A percentile compares a stretch with the other conserved stretches of the same genome.
These are phyloP conservation scores for Myoxocephalus aenaeus DNA, from an alignment of 2,797 vertebrate genomes.

Conservation along the genomic window DNA sequence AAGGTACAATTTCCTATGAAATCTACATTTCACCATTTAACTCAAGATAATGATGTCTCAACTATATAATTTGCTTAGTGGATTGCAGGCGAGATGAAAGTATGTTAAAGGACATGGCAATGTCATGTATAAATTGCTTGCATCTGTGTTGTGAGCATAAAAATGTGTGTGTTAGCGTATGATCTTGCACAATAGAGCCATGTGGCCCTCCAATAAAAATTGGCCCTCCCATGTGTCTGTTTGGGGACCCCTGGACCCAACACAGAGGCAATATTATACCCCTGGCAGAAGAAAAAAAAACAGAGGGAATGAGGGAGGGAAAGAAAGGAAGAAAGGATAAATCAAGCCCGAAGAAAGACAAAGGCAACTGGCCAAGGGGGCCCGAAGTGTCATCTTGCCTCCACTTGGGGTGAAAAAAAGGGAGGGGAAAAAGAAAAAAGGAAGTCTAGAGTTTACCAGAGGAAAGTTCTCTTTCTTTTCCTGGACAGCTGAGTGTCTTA, in stretches of 20 bases:
- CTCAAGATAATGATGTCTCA: slow-evolving; percentile 41
- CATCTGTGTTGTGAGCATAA: slow-evolving; percentile 60
- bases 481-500: slow-evolving; percentile 89
- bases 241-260: slow-evolving; percentile 59
- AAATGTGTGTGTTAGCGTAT: slow-evolving; percentile 41
- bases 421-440: slow-evolving; percentile 66
- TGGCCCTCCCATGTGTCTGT: slow-evolving; percentile 62
- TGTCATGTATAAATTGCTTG: slow-evolving; percentile 64
- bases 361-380: slow-evolving; percentile 78
- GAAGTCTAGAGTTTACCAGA: slow-evolving; percentile 82
- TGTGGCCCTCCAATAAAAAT: slow-evolving; percentile 66
- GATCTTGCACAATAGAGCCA: slow-evolving; percentile 62
- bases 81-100: slow-evolving; percentile 41
- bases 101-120: slow-evolving; percentile 41
- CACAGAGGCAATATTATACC: slow-evolving; percentile 73
- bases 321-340: slow-evolving; percentile 67
- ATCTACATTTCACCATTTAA: slow-evolving; percentile 40
- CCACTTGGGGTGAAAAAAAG: slow-evolving; percentile 70
- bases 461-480: slow-evolving; percentile 86
- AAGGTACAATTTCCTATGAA: slow-evolving; percentile 40
- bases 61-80: slow-evolving; percentile 45
- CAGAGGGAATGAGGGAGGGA: slow-evolving; percentile 42
- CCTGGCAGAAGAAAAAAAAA: slow-evolving; percentile 40
- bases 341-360: slow-evolving; percentile 75
- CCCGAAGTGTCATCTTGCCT: slow-evolving; percentile 79